Percentiles rank a stretch among this genome's conserved stretches.
Evolutionary conservation across 2,888 invertebrate genomes (phyloP).

Genomic region (Mayetiola destructor): DNA sequence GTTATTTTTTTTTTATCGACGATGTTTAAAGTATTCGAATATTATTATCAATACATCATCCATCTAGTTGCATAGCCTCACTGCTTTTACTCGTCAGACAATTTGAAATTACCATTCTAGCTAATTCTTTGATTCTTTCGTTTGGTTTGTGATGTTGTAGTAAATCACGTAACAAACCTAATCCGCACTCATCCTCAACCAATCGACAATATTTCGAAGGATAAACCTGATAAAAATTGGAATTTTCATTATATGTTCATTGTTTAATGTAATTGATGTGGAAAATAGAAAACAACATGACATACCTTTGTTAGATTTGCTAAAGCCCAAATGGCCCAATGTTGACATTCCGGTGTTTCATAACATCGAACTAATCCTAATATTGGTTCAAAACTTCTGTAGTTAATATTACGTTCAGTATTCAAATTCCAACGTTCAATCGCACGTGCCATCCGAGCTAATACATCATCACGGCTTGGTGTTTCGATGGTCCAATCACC

Average conservation of each 20-base stretch:
- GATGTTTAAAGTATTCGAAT: neutral
- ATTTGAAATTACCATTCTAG: slow-evolving; percentile 50
- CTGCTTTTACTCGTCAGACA: slow-evolving; percentile 32
- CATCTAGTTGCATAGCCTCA: slow-evolving; percentile 11
- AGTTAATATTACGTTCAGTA: slow-evolving; percentile 68
- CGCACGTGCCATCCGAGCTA: slow-evolving; percentile 61
- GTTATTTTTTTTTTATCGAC: neutral
- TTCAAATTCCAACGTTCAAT: slow-evolving; percentile 79
- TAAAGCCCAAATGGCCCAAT: slow-evolving; percentile 96
- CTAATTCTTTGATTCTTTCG: slow-evolving; percentile 50
- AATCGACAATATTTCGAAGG: slow-evolving; percentile 81
- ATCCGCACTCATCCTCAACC: slow-evolving; percentile 74
- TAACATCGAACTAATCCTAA: slow-evolving; percentile 65
- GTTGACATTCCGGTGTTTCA: slow-evolving; percentile 82
- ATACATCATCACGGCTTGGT: slow-evolving; percentile 56
- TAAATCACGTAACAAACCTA: slow-evolving; percentile 53
- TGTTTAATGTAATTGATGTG: slow-evolving; percentile 12
- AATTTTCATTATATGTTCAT: neutral
- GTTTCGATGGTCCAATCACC: slow-evolving; percentile 62
- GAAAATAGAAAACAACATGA: slow-evolving; percentile 4
- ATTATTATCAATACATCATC: neutral
- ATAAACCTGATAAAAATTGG: slow-evolving; percentile 38
- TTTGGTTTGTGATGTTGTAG: slow-evolving; percentile 48
- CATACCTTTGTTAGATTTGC: slow-evolving; percentile 71
- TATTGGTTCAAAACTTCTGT: slow-evolving; percentile 81